phyloP scores from a whole-genome alignment of 2,797 vertebrate species.

The Poeciliopsis turneri region DNA sequence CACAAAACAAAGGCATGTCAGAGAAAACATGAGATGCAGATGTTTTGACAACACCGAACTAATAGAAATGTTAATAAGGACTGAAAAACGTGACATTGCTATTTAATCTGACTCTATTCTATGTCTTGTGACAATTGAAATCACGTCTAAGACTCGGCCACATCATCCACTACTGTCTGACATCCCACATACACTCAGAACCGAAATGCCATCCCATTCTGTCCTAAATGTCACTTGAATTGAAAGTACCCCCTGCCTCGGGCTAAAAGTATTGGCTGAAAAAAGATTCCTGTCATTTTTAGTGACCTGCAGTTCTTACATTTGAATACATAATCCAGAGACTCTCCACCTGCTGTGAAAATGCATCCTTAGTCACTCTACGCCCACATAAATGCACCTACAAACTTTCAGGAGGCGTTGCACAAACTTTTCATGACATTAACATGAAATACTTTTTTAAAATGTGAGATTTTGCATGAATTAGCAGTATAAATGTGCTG shows the following conservation, averaged over 20 bases:
- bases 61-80: background rate
- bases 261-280: conserved; percentile 29
- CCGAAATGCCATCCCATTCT: conserved; percentile 71
- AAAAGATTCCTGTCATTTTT: conserved; percentile 39
- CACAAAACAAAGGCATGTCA: background rate
- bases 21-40: background rate
- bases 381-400: conserved; percentile 4
- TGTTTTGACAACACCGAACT: background rate
- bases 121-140: too few relatives aligned
- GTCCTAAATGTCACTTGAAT: conserved; percentile 70
- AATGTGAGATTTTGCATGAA: background rate
- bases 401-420: background rate
- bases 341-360: conserved; percentile 16
- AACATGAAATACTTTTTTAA: background rate
- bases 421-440: conserved; percentile 18
- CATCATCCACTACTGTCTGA: conserved; percentile 43
- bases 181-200: conserved; percentile 39
- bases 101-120: too few relatives aligned
- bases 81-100: background rate
- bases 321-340: conserved; percentile 7
- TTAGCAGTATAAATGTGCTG: background rate
- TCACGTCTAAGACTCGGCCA: background rate
- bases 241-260: conserved; percentile 43
- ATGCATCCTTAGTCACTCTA: conserved; percentile 4
- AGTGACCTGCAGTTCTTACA: conserved; percentile 23